Percentiles rank a stretch among this genome's conserved stretches.
These are phyloP conservation scores for Pseudorasbora parva DNA, from an alignment of 2,113 vertebrate genomes.

Conservation along the genomic window DNA sequence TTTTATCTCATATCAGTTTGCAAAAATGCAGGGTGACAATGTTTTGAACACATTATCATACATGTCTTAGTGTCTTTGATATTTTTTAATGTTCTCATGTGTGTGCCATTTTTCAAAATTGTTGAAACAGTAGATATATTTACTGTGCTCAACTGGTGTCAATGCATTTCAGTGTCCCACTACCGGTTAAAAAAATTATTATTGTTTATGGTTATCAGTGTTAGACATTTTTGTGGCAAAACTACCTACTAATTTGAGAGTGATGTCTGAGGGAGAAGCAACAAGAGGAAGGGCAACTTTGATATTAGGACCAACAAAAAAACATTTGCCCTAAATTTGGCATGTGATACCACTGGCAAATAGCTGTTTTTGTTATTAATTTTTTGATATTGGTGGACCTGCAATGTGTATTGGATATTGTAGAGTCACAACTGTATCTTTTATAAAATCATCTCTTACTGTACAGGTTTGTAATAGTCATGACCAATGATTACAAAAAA, in stretches of 20 bases:
- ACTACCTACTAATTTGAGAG: neutral
- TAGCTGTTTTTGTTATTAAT: neutral
- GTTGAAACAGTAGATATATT: neutral
- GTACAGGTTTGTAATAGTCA: constrained; percentile 52
- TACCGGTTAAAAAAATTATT: neutral
- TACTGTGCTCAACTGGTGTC: neutral
- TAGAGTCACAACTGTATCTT: constrained; percentile 42
- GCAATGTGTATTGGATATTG: neutral
- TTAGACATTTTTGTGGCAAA: neutral
- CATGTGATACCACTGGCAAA: neutral
- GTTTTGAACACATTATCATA: neutral
- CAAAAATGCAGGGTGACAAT: neutral
- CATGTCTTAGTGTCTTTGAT: neutral
- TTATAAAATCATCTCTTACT: constrained; percentile 61
- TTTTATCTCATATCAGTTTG: neutral
- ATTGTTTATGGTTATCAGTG: neutral
- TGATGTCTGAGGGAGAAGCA: neutral
- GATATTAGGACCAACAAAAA: neutral
- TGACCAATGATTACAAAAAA: neutral
- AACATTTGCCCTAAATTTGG: neutral
- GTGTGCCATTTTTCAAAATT: neutral
- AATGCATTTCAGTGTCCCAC: neutral
- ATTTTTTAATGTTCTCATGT: neutral
- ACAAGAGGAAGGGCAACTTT: neutral
- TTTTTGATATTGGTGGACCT: constrained; percentile 26